Percentiles rank a stretch among this genome's conserved stretches.
phyloP scores from a whole-genome alignment of 35 echinoderm and acorn worm genomes.

The Chiridota heheva region DNA sequence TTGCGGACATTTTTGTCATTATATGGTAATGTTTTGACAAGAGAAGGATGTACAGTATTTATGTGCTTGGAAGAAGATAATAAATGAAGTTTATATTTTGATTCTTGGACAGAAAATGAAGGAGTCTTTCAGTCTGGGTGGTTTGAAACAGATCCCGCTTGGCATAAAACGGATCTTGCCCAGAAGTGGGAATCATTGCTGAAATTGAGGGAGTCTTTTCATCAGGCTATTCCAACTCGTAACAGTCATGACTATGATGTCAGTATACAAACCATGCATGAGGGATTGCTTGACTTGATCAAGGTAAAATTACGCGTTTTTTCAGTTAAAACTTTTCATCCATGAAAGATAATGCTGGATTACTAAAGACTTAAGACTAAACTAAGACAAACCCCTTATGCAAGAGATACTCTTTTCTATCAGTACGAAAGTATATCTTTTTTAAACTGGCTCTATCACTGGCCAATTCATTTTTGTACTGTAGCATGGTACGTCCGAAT shows the following conservation, averaged over 20 bases:
- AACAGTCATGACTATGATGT: conserved; percentile 84
- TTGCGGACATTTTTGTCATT: neutral
- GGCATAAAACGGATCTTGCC: conserved; percentile 63
- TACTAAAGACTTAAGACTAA: neutral
- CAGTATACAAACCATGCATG: conserved; percentile 52
- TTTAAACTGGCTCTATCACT: too few species aligned
- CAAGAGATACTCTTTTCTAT: too few species aligned
- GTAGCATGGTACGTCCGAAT: too few species aligned
- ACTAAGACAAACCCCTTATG: neutral
- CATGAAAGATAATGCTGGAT: neutral
- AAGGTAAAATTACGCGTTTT: conserved; percentile 15
- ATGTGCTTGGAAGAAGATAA: neutral
- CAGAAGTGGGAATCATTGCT: conserved; percentile 51
- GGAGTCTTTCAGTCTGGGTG: conserved; percentile 92
- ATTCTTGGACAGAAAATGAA: conserved; percentile 31
- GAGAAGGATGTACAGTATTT: neutral
- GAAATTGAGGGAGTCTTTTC: conserved; percentile 56
- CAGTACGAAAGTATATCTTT: too few species aligned
- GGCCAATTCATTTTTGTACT: too few species aligned
- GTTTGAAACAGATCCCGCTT: conserved; percentile 55
- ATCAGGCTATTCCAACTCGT: conserved; percentile 37
- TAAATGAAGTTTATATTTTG: neutral
- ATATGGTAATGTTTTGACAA: neutral
- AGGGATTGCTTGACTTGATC: conserved; percentile 29
- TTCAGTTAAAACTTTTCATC: neutral